Conservation (phyloP, 2,888 invertebrate species). For the Pseudeuparius sepicola region DNA sequence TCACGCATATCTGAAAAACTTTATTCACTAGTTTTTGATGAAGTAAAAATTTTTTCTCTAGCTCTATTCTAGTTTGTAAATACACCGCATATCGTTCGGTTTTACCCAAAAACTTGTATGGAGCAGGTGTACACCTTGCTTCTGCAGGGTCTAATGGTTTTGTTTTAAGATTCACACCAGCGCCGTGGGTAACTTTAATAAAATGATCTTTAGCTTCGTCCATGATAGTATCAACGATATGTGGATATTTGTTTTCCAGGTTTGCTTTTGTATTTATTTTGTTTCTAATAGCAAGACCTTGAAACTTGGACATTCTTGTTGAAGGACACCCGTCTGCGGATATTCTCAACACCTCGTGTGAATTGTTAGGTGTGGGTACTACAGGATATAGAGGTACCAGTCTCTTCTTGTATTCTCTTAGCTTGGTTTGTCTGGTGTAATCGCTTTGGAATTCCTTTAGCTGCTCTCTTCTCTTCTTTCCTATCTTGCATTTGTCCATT, state of each 20-base stretch:
- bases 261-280: conserved; percentile 44
- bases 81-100: conserved; percentile 51
- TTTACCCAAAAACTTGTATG: conserved; percentile 52
- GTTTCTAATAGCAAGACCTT: conserved; percentile 50
- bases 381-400: conserved; percentile 32
- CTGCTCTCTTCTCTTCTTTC: conserved; percentile 27
- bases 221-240: conserved; percentile 44
- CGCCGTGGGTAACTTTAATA: conserved; percentile 49
- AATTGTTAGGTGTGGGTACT: conserved; percentile 28
- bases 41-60: conserved; percentile 49
- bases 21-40: conserved; percentile 54
- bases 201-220: conserved; percentile 49
- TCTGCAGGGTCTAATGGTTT: conserved; percentile 48
- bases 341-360: conserved; percentile 43
- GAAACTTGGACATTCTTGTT: conserved; percentile 50
- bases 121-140: conserved; percentile 40
- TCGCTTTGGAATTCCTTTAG: conserved; percentile 30
- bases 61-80: conserved; percentile 45
- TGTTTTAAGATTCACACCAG: conserved; percentile 55
- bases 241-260: conserved; percentile 47
- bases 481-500: conserved; percentile 30
- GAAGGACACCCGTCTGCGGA: conserved; percentile 49
- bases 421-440: conserved; percentile 29
- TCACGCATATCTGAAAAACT: conserved; percentile 45
- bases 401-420: conserved; percentile 28